Evolutionary conservation across 2,797 vertebrate species (phyloP).

Genomic region (Chanos chanos): DNA sequence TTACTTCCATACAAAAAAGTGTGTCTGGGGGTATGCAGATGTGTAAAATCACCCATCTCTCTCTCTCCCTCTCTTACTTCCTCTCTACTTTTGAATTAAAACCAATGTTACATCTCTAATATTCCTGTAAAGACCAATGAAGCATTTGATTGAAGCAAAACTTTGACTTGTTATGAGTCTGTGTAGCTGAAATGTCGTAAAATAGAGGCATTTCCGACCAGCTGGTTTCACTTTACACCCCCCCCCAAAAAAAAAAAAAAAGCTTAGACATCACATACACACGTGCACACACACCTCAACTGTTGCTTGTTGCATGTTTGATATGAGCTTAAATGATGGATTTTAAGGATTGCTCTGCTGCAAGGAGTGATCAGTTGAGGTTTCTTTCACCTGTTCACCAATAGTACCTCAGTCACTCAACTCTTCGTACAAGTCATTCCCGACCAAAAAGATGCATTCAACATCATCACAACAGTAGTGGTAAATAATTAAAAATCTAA

Average conservation of each 20-base stretch:
- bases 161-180: slow-evolving; percentile 48
- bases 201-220: slow-evolving; percentile 75
- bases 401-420: background rate
- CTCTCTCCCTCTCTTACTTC: background rate
- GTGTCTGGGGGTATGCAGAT: background rate
- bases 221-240: slow-evolving; percentile 75
- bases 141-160: slow-evolving; percentile 68
- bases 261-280: no score
- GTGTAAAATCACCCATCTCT: no score
- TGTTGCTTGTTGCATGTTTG: no score
- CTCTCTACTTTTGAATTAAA: background rate
- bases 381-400: slow-evolving; percentile 59
- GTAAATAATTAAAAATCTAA: no score
- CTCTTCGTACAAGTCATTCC: no score
- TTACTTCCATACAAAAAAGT: background rate
- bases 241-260: no score
- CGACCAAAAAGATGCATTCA: no score
- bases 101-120: slow-evolving; percentile 56
- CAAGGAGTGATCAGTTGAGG: no score
- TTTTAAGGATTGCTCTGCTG: no score
- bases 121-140: slow-evolving; percentile 65
- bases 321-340: slow-evolving; percentile 56
- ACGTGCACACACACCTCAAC: no score
- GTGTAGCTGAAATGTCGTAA: slow-evolving; percentile 54
- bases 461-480: no score